Evolutionary conservation across 1,140 invertebrate species (phyloP).

Genomic region (Colletes latitarsis): DNA sequence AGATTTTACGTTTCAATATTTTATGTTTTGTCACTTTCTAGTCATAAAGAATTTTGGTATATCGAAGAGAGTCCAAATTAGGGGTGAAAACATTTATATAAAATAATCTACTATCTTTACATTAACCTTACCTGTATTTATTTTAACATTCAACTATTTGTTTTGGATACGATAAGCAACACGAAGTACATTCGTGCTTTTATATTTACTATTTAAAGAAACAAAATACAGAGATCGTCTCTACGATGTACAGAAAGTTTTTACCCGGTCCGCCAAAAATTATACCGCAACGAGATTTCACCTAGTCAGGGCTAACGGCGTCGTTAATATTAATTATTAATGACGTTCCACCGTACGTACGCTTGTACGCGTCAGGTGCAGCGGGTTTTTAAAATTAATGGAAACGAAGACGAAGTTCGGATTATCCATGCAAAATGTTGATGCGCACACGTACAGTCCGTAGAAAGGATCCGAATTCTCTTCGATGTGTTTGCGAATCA

Average conservation of each 20-base stretch:
- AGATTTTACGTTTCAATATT: no score
- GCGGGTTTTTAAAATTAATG: conserved; percentile 24
- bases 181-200: no score
- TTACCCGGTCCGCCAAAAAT: background rate
- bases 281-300: background rate
- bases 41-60: no score
- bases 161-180: no score
- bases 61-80: no score
- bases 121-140: no score
- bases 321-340: conserved; percentile 33
- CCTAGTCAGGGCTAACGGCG: background rate
- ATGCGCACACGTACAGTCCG: background rate
- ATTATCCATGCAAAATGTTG: background rate
- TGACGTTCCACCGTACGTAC: background rate
- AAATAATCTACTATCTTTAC: no score
- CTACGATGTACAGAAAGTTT: background rate
- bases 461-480: background rate
- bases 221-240: background rate
- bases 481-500: background rate
- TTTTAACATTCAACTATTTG: no score
- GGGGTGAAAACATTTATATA: no score
- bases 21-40: no score
- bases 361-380: background rate
- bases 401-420: background rate
- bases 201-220: background rate